Conservation (phyloP, 2,888 invertebrate species). For the Phengaris arion region DNA sequence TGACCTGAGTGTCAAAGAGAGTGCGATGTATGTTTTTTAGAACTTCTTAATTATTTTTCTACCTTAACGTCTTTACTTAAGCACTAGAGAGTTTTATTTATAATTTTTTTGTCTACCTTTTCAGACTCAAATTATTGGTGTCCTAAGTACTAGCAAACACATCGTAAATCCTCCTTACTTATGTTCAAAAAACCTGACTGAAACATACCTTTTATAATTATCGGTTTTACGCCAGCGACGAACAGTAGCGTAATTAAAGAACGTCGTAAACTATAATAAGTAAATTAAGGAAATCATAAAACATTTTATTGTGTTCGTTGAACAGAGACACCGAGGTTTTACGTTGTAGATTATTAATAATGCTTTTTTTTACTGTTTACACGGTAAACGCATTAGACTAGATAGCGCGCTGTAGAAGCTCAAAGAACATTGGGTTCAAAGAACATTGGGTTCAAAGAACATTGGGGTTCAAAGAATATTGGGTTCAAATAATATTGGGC, state of each 20-base stretch:
- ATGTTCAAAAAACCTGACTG: neutral
- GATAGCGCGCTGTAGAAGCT: neutral
- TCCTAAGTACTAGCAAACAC: too few species aligned
- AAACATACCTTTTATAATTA: neutral
- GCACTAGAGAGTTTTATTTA: too few species aligned
- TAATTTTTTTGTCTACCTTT: too few species aligned
- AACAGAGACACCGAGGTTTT: neutral
- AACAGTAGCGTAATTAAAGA: slow-evolving; percentile 2
- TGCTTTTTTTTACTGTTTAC: slow-evolving; percentile 11
- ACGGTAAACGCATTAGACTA: neutral
- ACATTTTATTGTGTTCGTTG: slow-evolving; percentile 9
- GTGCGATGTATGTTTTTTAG: too few species aligned
- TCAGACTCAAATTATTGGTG: too few species aligned
- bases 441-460: too few species aligned
- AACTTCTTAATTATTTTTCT: too few species aligned
- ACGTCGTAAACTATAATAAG: slow-evolving; percentile 18
- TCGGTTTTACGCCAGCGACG: neutral
- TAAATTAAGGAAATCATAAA: slow-evolving; percentile 24
- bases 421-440: neutral
- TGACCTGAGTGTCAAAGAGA: too few species aligned
- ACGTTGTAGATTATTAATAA: slow-evolving; percentile 22
- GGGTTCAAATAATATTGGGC: too few species aligned
- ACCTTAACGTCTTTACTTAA: too few species aligned
- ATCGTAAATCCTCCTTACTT: too few species aligned
- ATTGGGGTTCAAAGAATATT: too few species aligned